Percentiles rank a stretch among this genome's conserved stretches.
Evolutionary conservation across 2,888 invertebrate species (phyloP).

Genomic region (Amiota communis): DNA sequence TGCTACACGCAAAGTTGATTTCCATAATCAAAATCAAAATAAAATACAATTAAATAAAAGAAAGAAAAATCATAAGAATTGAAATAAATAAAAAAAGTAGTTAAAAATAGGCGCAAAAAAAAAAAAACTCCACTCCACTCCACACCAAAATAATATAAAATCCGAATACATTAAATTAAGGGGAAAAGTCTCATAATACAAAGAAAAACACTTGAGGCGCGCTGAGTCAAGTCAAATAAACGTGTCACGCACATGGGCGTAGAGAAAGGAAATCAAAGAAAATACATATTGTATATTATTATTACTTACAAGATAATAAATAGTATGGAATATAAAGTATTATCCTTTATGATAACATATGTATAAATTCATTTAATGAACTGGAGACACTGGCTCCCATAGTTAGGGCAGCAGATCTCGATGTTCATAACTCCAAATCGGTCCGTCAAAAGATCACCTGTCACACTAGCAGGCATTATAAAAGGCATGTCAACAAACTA

Average conservation of each 20-base stretch:
- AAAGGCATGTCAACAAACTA: no score
- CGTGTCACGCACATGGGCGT: slow-evolving; percentile 9
- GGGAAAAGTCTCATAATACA: slow-evolving; percentile 38
- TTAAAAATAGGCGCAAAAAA: slow-evolving; percentile 27
- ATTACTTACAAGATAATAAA: no score
- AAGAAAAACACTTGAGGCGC: slow-evolving; percentile 37
- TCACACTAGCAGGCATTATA: no score
- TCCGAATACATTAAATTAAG: background rate
- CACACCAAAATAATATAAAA: slow-evolving; percentile 43
- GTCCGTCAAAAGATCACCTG: no score
- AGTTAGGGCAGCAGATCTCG: no score
- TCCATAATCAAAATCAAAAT: slow-evolving; percentile 42
- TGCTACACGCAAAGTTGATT: slow-evolving; percentile 64
- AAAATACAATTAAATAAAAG: slow-evolving; percentile 25
- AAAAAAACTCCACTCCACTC: slow-evolving; percentile 45
- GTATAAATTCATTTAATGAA: no score
- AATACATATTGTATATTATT: no score
- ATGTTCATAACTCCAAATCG: no score
- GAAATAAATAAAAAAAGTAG: slow-evolving; percentile 17
- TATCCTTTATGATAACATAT: no score
- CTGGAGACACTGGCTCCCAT: no score
- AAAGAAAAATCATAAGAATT: slow-evolving; percentile 7
- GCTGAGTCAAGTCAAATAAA: slow-evolving; percentile 47
- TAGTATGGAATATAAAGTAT: no score
- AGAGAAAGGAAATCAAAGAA: no score